Evolutionary conservation across 37 sponge, comb jelly and placozoan genomes (phyloP), one percentile per base, ranked within the genome.

Genomic region (Agelas oroides): DNA sequence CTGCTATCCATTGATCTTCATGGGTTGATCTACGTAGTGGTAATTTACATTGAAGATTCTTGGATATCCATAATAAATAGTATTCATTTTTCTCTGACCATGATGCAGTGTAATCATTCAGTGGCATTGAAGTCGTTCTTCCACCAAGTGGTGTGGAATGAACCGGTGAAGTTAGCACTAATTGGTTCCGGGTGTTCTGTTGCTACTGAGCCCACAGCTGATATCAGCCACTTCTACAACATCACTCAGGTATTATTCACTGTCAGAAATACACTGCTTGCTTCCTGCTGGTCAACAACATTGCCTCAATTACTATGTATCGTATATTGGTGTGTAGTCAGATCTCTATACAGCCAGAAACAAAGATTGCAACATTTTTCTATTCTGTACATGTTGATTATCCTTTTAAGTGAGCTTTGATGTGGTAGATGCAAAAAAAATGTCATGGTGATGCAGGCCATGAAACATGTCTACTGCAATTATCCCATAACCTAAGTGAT

Each of bases 181-280:
- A 34, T 78, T 8, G 79, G 79, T 27, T 5, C 52, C 12, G 79
- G 79, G 1, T 78, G 79, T 46, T 78, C 79, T 59, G 53, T 78
- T 23, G 79, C 79, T 33, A 78, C 79, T 1, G 79, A 78, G 14
- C 79, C 79, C 30, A 63, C 53, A 31, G 79, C 79, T 36, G 79
- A 78, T 28, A 24, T 78, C 21, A 78, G 62, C 23, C 79, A 78
- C 46, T 78, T 78, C 35, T 78, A 78, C 66, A 78, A 78, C 28
- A 34, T 78, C 27, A 78, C 79, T 58, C 79, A 78, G 38, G 79
- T 78, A n/a, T 28, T n/a, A n/a, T n/a, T n/a, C 28, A 19, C 58
- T 56, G 58, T 56, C 15, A 15, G 15, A 25, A 12, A 24, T 17
- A 23, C 23, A n/a, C 65, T 25, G 12, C 27, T 17, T 65, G 65